Percentiles rank a stretch among this genome's conserved stretches.
These are phyloP conservation scores for Semaprochilodus insignis DNA, from an alignment of 2,797 vertebrate species.

Conservation along the genomic window DNA sequence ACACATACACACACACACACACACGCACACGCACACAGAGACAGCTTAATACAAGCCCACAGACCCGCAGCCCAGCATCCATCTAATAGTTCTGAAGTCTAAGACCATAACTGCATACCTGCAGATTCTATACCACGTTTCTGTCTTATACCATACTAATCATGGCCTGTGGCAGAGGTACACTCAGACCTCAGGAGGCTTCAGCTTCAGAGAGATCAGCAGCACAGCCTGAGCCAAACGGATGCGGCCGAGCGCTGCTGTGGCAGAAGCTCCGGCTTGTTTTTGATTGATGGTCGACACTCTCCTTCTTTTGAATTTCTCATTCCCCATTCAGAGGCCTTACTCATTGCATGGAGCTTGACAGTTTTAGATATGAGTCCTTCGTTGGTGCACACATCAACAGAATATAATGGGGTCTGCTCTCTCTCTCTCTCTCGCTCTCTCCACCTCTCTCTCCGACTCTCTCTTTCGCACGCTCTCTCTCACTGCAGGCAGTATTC, in stretches of 20 bases:
- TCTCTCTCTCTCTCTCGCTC: not conserved
- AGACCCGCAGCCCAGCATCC: too few relatives aligned
- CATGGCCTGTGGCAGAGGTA: not conserved
- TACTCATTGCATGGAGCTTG: slow-evolving; percentile 24
- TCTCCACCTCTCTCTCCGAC: not conserved
- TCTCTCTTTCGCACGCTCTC: not conserved
- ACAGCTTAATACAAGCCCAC: too few relatives aligned
- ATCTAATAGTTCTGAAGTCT: too few relatives aligned
- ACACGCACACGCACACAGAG: too few relatives aligned
- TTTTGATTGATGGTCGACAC: slow-evolving; percentile 46
- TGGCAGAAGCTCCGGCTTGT: not conserved
- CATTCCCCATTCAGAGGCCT: slow-evolving; percentile 52
- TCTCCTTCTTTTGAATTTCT: slow-evolving; percentile 35
- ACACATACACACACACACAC: too few relatives aligned
- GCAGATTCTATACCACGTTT: too few relatives aligned
- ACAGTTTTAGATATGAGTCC: slow-evolving; percentile 43
- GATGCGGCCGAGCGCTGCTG: not conserved
- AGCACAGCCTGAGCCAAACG: not conserved
- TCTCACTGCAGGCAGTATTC: not conserved
- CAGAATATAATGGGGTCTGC: slow-evolving; percentile 42
- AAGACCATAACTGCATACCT: too few relatives aligned
- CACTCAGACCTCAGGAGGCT: not conserved
- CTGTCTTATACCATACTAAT: not conserved
- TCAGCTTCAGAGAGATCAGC: not conserved
- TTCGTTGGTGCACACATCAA: slow-evolving; percentile 42